Evolutionary conservation across 23 tunicate species (phyloP).

Genomic region (Corella eumyota): DNA sequence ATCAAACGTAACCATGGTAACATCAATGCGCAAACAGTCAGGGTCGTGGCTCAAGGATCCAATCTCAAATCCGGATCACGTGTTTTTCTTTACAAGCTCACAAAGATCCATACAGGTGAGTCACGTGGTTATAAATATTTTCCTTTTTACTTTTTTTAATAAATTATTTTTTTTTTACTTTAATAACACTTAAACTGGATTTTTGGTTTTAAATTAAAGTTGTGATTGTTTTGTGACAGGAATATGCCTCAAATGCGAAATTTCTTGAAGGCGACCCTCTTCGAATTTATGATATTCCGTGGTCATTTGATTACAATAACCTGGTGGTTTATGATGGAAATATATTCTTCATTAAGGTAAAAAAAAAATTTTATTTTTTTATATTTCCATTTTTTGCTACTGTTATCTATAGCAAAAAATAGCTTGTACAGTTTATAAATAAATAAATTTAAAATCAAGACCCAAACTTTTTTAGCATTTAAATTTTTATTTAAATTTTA

Average conservation of each 20-base stretch:
- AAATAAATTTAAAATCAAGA: too few relatives aligned
- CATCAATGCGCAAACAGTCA: conserved; percentile 20
- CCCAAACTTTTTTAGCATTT: too few relatives aligned
- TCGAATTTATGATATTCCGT: conserved; percentile 17
- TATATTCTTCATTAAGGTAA: conserved; percentile 62
- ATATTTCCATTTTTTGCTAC: too few relatives aligned
- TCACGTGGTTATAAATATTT: too few relatives aligned
- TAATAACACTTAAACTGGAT: not conserved
- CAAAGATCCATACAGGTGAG: conserved; percentile 20
- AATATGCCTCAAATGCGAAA: conserved; percentile 27
- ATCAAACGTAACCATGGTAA: conserved; percentile 10
- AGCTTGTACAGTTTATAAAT: too few relatives aligned
- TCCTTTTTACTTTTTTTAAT: not conserved
- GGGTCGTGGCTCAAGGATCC: conserved; percentile 83
- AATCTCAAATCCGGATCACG: conserved; percentile 31
- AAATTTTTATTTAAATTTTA: too few relatives aligned
- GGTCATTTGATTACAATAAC: conserved; percentile 21
- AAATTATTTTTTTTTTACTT: not conserved
- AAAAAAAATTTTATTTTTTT: too few relatives aligned
- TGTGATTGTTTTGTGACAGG: conserved; percentile 18
- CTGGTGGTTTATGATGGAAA: conserved; percentile 61
- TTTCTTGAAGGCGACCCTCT: conserved; percentile 29
- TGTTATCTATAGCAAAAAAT: too few relatives aligned
- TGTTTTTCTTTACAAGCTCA: conserved; percentile 21
- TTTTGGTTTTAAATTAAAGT: too few relatives aligned